A percentile compares a stretch with the other conserved stretches of the same genome.
These are phyloP conservation scores for Ephialtes manifestator DNA, from an alignment of 2,888 invertebrate genomes.

Conservation along the genomic window DNA sequence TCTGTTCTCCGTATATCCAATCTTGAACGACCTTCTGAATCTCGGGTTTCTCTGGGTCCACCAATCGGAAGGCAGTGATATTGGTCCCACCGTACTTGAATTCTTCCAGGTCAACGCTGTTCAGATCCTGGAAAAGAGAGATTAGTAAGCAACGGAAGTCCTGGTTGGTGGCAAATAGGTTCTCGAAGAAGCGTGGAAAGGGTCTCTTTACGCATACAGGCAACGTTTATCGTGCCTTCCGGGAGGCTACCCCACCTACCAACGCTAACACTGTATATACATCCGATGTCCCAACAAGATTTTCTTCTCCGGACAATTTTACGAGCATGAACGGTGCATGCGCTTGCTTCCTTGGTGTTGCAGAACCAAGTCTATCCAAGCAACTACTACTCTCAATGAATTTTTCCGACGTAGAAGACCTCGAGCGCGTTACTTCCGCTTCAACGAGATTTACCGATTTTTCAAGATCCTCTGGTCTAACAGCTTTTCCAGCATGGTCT, in stretches of 20 bases:
- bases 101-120: slow-evolving; percentile 96
- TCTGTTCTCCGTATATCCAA: slow-evolving; percentile 92
- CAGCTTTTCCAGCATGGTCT: slow-evolving; percentile 28
- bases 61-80: slow-evolving; percentile 96
- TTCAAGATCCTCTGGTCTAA: slow-evolving; percentile 22
- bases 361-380: background rate
- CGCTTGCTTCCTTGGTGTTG: background rate
- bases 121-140: slow-evolving; percentile 90
- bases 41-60: slow-evolving; percentile 94
- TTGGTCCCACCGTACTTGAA: slow-evolving; percentile 98
- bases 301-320: slow-evolving; percentile 33
- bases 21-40: slow-evolving; percentile 92
- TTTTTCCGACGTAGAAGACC: slow-evolving; percentile 39
- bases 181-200: background rate
- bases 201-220: slow-evolving; percentile 16
- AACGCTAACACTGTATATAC: background rate
- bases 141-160: slow-evolving; percentile 13
- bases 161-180: slow-evolving; percentile 25
- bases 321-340: slow-evolving; percentile 15
- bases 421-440: slow-evolving; percentile 54
- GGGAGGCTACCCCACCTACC: background rate
- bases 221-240: slow-evolving; percentile 32
- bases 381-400: slow-evolving; percentile 49
- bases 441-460: slow-evolving; percentile 59
- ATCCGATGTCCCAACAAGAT: slow-evolving; percentile 39